These are phyloP conservation scores for Alsophila aescularia DNA, from an alignment of 2,888 invertebrate species.

Conservation along the genomic window DNA sequence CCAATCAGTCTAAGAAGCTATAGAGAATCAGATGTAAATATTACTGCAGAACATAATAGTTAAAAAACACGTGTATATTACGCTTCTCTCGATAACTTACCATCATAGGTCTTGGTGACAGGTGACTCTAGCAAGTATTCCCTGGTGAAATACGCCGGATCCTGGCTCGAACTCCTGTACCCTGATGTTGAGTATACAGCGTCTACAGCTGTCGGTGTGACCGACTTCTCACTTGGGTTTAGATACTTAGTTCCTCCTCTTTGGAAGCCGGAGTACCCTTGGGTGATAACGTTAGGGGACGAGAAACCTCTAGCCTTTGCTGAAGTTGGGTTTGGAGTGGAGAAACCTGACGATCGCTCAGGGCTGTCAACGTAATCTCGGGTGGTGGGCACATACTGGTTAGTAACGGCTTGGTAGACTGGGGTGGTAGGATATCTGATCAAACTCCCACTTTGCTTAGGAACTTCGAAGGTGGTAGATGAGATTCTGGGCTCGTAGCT, in stretches of 20 bases:
- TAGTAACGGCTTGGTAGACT: constrained; percentile 32
- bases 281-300: constrained; percentile 36
- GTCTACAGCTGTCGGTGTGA: constrained; percentile 48
- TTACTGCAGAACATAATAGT: not conserved
- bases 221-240: constrained; percentile 23
- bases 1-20: not conserved
- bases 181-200: constrained; percentile 60
- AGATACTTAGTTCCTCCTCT: constrained; percentile 35
- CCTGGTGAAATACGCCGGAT: constrained; percentile 73
- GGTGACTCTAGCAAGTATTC: constrained; percentile 78
- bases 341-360: constrained; percentile 30
- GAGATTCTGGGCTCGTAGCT: constrained; percentile 24
- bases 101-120: constrained; percentile 75
- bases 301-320: constrained; percentile 32
- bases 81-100: constrained; percentile 51
- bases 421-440: constrained; percentile 35
- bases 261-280: constrained; percentile 40
- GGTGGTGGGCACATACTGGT: constrained; percentile 33
- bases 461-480: constrained; percentile 31
- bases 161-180: constrained; percentile 59
- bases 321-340: constrained; percentile 28
- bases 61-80: not conserved
- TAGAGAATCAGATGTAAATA: not conserved
- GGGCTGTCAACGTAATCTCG: constrained; percentile 29
- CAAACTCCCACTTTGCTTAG: constrained; percentile 25